A percentile compares a stretch with the other conserved stretches of the same genome.
These are phyloP conservation scores for Bothrops jararaca DNA, from an alignment of 2,113 vertebrate genomes.

Conservation along the genomic window DNA sequence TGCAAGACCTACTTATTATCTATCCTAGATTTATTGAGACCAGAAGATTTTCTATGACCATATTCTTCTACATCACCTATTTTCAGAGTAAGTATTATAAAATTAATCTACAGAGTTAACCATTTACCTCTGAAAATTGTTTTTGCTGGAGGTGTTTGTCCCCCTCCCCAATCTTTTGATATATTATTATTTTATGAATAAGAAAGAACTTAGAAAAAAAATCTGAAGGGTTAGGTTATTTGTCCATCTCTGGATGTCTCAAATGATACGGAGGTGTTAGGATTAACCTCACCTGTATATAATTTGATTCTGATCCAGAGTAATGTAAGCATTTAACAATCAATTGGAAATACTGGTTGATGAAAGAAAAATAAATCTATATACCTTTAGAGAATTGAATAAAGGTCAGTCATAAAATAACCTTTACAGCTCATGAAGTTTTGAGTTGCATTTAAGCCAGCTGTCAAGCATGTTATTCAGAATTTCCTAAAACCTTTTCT, in stretches of 20 bases:
- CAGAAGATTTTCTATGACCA: neutral
- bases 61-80: neutral
- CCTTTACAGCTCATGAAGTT: neutral
- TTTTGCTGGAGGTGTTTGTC: neutral
- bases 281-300: neutral
- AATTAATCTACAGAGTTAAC: neutral
- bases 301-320: neutral
- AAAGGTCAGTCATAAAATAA: neutral
- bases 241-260: neutral
- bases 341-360: neutral
- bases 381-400: neutral
- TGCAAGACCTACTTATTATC: neutral
- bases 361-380: neutral
- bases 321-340: neutral
- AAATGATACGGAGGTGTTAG: neutral
- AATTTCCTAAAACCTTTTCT: conserved; percentile 1
- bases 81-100: neutral
- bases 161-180: neutral
- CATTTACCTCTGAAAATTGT: neutral
- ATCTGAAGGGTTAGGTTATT: neutral
- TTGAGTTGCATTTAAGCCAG: neutral
- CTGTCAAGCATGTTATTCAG: neutral
- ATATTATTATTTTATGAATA: neutral
- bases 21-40: neutral
- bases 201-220: neutral